Percentiles rank a stretch among this genome's conserved stretches.
These are phyloP conservation scores for Drosophila tsacasi DNA, from an alignment of 1,140 invertebrate species.

Conservation along the genomic window DNA sequence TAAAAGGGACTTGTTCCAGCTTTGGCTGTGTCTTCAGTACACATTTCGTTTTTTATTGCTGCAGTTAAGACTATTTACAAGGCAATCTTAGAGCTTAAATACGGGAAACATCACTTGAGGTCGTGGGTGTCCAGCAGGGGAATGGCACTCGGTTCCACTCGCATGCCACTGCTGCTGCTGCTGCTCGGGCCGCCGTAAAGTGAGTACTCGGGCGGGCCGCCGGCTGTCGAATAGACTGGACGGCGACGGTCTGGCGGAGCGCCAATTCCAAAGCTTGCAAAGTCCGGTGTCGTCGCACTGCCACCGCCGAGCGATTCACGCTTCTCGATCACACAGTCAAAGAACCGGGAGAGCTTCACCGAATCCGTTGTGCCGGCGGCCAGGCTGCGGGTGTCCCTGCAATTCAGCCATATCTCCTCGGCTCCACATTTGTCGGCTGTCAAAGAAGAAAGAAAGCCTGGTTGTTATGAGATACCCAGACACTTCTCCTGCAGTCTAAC, in stretches of 20 bases:
- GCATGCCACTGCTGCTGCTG: not conserved
- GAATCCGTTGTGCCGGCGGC: conserved; percentile 96
- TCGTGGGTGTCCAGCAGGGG: conserved; percentile 63
- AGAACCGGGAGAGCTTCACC: conserved; percentile 96
- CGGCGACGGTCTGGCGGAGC: conserved; percentile 81
- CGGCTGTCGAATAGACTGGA: conserved; percentile 1
- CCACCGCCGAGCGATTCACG: conserved; percentile 87
- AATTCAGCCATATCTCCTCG: conserved; percentile 96
- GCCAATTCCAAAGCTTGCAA: conserved; percentile 1
- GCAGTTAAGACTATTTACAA: conserved; percentile 9
- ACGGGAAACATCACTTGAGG: conserved; percentile 41
- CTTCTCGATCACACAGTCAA: conserved; percentile 95
- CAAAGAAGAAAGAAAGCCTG: not conserved
- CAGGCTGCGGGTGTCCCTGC: conserved; percentile 91
- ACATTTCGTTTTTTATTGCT: not conserved
- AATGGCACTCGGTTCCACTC: conserved; percentile 15
- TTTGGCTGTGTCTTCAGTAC: not conserved
- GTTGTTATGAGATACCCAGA: not conserved
- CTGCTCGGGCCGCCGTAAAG: conserved; percentile 11
- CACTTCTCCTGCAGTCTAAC: not conserved
- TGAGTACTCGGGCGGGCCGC: conserved; percentile 18
- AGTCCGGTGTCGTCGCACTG: conserved; percentile 71
- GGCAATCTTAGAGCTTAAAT: not conserved
- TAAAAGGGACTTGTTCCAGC: conserved; percentile 1
- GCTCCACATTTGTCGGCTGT: conserved; percentile 95